These are phyloP conservation scores for Melinopterus prodromus DNA, from an alignment of 2,888 invertebrate genomes.

Conservation along the genomic window DNA sequence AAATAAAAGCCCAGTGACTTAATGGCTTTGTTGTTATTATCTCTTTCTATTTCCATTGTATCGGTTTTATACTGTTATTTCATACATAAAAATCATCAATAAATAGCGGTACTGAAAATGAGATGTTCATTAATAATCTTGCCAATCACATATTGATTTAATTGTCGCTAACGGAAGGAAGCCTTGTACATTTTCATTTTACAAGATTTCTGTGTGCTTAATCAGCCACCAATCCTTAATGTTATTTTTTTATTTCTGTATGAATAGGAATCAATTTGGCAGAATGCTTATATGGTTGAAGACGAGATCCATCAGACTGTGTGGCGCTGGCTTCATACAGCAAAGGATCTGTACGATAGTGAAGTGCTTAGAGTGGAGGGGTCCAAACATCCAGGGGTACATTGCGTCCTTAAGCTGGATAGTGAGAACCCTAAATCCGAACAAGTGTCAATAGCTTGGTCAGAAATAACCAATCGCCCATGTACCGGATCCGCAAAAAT, in stretches of 20 bases:
- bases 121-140: too few relatives aligned
- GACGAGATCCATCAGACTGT: constrained; percentile 78
- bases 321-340: constrained; percentile 84
- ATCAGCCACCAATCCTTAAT: background rate
- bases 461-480: constrained; percentile 68
- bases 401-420: constrained; percentile 66
- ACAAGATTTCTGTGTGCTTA: background rate
- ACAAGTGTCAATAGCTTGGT: constrained; percentile 68
- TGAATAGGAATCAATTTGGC: constrained; percentile 74
- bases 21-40: too few relatives aligned
- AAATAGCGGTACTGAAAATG: too few relatives aligned
- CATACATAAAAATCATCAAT: too few relatives aligned
- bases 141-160: too few relatives aligned
- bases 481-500: constrained; percentile 64
- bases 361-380: constrained; percentile 66
- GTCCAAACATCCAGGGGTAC: constrained; percentile 71
- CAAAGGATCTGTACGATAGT: constrained; percentile 75
- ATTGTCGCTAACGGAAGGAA: too few relatives aligned
- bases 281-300: constrained; percentile 81
- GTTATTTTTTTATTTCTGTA: background rate
- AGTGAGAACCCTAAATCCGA: constrained; percentile 66
- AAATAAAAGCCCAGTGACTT: too few relatives aligned
- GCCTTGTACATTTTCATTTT: too few relatives aligned
- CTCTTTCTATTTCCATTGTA: too few relatives aligned
- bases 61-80: too few relatives aligned